phyloP scores from a whole-genome alignment of 2,888 invertebrate species.

The Harpagoxenus sublaevis region DNA sequence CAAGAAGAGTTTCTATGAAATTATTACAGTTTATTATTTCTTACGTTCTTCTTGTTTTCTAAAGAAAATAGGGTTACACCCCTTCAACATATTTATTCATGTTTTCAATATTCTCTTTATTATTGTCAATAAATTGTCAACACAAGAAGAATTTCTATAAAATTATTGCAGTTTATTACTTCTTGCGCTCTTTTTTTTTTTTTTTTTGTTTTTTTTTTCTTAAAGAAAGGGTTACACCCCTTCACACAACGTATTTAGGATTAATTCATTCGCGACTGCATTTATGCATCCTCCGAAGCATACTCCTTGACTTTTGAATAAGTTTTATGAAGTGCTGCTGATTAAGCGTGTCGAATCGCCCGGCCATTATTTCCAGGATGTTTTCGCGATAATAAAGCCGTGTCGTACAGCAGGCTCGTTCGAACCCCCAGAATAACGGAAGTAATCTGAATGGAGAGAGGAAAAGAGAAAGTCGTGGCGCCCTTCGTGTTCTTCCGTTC shows the following conservation, averaged over 20 bases:
- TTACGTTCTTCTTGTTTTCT: neutral
- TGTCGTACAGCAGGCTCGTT: conserved; percentile 60
- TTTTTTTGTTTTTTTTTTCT: neutral
- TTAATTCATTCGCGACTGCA: neutral
- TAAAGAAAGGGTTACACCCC: neutral
- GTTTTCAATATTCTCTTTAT: no score
- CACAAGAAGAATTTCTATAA: neutral
- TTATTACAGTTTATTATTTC: neutral
- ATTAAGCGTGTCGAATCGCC: conserved; percentile 68
- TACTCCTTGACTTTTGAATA: conserved; percentile 60
- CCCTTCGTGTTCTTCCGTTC: conserved; percentile 80
- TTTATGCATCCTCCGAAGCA: conserved; percentile 1
- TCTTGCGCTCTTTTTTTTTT: neutral
- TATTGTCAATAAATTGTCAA: no score
- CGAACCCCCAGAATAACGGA: conserved; percentile 77
- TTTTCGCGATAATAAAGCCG: conserved; percentile 74
- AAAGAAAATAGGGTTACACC: neutral
- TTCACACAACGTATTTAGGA: neutral
- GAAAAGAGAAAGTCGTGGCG: conserved; percentile 68
- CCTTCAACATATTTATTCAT: neutral
- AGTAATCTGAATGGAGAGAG: conserved; percentile 75
- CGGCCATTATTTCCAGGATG: conserved; percentile 77
- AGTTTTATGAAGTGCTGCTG: conserved; percentile 61
- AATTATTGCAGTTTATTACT: neutral
- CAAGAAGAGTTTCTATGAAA: neutral